A percentile compares a stretch with the other conserved stretches of the same genome.
Evolutionary conservation across 2,113 vertebrate genomes (phyloP).

Genomic region (Oreochromis spilurus): DNA sequence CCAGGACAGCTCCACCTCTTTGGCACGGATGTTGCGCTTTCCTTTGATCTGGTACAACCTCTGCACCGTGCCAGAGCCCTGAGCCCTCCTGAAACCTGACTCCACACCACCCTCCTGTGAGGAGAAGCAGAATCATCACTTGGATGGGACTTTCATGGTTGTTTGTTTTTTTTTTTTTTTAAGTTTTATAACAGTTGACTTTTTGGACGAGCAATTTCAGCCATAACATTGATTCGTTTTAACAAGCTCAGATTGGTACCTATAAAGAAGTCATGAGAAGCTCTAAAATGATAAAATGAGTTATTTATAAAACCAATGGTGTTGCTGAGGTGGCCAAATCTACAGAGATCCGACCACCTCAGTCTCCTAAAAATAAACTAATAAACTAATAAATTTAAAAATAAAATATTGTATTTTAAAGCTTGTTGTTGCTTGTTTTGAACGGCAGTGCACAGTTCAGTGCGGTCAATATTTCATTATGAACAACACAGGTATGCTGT

Average conservation of each 20-base stretch:
- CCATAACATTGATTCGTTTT: background rate
- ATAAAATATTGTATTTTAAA: background rate
- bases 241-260: background rate
- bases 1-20: slow-evolving; percentile 79
- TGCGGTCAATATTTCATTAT: background rate
- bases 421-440: background rate
- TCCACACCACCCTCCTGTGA: slow-evolving; percentile 75
- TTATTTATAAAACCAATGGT: background rate
- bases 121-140: background rate
- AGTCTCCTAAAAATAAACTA: background rate
- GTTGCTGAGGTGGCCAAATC: background rate
- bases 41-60: slow-evolving; percentile 89
- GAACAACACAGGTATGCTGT: background rate
- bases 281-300: accelerated
- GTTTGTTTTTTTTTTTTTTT: background rate
- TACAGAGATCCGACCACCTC: accelerated
- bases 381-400: background rate
- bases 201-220: background rate
- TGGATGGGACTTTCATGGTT: background rate
- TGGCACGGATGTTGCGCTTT: slow-evolving; percentile 83
- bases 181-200: background rate
- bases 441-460: background rate
- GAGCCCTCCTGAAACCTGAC: slow-evolving; percentile 72
- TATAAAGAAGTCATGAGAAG: background rate
- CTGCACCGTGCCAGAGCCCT: slow-evolving; percentile 53